A percentile compares a stretch with the other conserved stretches of the same genome.
Conservation (phyloP, 2,888 invertebrate species). For the Agrochola macilenta region DNA sequence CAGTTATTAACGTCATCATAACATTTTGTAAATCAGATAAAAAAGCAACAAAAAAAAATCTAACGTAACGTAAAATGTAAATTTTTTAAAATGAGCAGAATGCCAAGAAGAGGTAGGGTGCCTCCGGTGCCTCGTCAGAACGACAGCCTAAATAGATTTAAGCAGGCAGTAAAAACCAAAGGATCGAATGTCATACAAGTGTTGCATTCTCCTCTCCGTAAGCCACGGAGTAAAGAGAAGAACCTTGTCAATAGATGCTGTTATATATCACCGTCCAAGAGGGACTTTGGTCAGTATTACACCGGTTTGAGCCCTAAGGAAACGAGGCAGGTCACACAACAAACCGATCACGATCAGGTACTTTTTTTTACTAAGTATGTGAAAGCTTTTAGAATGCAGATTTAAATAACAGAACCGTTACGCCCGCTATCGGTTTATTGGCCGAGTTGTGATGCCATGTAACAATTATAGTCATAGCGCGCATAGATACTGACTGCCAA, state of each 20-base stretch:
- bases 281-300: constrained; percentile 71
- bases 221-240: constrained; percentile 51
- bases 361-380: neutral
- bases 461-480: neutral
- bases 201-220: constrained; percentile 61
- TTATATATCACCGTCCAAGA: constrained; percentile 69
- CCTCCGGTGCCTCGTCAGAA: constrained; percentile 21
- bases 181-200: constrained; percentile 62
- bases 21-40: neutral
- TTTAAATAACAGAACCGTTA: neutral
- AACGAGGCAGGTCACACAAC: neutral
- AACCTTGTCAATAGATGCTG: constrained; percentile 75
- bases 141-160: constrained; percentile 35
- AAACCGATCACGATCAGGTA: constrained; percentile 19
- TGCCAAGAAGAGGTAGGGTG: constrained; percentile 66
- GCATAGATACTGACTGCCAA: neutral
- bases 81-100: constrained; percentile 72
- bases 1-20: constrained; percentile 23
- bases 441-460: neutral
- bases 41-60: constrained; percentile 12
- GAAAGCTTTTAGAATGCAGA: neutral
- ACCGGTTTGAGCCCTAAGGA: neutral
- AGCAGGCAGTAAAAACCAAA: constrained; percentile 43
- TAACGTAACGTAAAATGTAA: constrained; percentile 24
- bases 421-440: neutral